Evolutionary conservation across 2,797 vertebrate genomes (phyloP).

Genomic region (Propithecus perrieri): DNA sequence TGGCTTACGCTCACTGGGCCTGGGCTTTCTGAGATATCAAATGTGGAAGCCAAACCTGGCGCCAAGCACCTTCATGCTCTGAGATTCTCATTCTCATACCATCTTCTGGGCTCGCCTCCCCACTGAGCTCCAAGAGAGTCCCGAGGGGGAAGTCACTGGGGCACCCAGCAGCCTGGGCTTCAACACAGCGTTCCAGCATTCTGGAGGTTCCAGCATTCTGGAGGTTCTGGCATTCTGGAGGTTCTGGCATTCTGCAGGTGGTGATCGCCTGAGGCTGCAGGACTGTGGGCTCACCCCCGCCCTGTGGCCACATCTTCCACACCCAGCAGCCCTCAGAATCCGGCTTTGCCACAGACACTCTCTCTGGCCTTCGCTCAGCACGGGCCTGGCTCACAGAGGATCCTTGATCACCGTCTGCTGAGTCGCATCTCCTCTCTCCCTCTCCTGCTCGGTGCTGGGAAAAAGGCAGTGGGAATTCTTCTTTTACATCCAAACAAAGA

Average conservation of each 20-base stretch:
- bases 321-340: neutral
- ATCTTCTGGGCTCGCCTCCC: neutral
- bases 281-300: neutral
- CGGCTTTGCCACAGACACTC: neutral
- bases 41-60: neutral
- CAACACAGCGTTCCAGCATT: too few relatives aligned
- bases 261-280: neutral
- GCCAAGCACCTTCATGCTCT: neutral
- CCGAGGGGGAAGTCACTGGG: neutral
- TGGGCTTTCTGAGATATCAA: neutral
- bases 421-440: neutral
- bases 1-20: neutral
- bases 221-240: too few relatives aligned
- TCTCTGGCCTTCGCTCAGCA: neutral
- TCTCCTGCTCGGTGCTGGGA: neutral
- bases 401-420: neutral
- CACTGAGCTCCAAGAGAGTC: neutral
- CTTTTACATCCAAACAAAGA: neutral
- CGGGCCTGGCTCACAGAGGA: neutral
- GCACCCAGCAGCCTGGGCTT: neutral
- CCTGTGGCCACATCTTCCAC: fast-evolving
- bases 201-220: too few relatives aligned
- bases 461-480: neutral
- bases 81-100: neutral
- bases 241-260: neutral